phyloP scores from a whole-genome alignment of 2,797 vertebrate species.

The Pangasius larnaudii region DNA sequence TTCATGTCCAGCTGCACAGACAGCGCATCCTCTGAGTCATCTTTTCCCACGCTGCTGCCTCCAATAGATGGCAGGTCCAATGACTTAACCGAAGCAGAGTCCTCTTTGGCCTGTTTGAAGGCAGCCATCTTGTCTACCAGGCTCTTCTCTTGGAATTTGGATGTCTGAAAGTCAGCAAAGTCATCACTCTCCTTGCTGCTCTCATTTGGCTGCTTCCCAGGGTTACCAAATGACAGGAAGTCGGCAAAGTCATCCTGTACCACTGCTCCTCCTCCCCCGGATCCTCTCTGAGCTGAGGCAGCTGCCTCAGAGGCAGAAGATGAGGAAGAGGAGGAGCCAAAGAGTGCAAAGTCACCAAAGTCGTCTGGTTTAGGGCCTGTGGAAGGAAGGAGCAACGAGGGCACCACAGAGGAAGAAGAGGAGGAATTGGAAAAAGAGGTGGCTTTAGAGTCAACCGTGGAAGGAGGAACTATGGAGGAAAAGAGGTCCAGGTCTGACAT shows the following conservation, averaged over 20 bases:
- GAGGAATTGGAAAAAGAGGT: slow-evolving; percentile 73
- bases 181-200: slow-evolving; percentile 87
- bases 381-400: slow-evolving; percentile 68
- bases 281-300: slow-evolving; percentile 38
- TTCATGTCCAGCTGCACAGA: slow-evolving; percentile 99
- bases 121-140: slow-evolving; percentile 90
- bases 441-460: slow-evolving; percentile 75
- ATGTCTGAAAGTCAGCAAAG: slow-evolving; percentile 94
- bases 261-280: slow-evolving; percentile 13
- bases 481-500: slow-evolving; percentile 93
- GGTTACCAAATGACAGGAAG: slow-evolving; percentile 93
- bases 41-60: slow-evolving; percentile 94
- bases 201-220: slow-evolving; percentile 70
- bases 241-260: slow-evolving; percentile 96
- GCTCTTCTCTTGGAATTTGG: slow-evolving; percentile 90
- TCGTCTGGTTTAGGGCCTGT: slow-evolving; percentile 81
- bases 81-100: slow-evolving; percentile 94
- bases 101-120: slow-evolving; percentile 95
- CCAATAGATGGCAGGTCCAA: slow-evolving; percentile 97
- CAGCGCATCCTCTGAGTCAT: slow-evolving; percentile 96
- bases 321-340: slow-evolving; percentile 76
- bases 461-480: slow-evolving; percentile 75
- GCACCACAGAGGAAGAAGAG: slow-evolving; percentile 64
- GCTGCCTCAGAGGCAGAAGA: slow-evolving; percentile 65
- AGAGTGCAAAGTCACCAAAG: slow-evolving; percentile 94